A percentile compares a stretch with the other conserved stretches of the same genome.
phyloP scores from a whole-genome alignment of 2,797 vertebrate species.

The Bufotes viridis region DNA sequence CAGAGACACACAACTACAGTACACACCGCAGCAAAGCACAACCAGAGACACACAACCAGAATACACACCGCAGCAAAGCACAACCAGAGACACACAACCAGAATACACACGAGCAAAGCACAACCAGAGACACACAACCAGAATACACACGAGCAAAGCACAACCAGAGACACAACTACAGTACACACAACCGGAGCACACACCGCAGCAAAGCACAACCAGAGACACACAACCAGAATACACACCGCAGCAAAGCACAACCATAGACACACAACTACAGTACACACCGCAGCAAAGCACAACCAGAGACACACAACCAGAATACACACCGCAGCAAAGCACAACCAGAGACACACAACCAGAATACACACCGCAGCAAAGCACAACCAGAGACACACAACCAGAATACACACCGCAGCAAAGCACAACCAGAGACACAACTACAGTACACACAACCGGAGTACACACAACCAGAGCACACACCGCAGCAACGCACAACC shows the following conservation, averaged over 20 bases:
- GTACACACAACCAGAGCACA: background rate
- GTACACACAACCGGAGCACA: background rate
- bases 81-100: background rate
- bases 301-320: background rate
- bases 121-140: too few relatives aligned
- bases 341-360: background rate
- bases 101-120: background rate
- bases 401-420: background rate
- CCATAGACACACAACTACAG: background rate
- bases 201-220: background rate
- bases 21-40: background rate
- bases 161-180: too few relatives aligned
- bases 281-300: background rate
- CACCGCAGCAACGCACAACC: background rate
- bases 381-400: background rate
- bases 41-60: background rate
- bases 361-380: background rate
- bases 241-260: background rate
- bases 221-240: background rate
- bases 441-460: too few relatives aligned
- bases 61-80: background rate
- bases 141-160: background rate
- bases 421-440: background rate
- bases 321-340: background rate
- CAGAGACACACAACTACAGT: background rate